phyloP scores from a whole-genome alignment of 37 sponge, comb jelly and placozoan species.

The Chondrosia reniformis region DNA sequence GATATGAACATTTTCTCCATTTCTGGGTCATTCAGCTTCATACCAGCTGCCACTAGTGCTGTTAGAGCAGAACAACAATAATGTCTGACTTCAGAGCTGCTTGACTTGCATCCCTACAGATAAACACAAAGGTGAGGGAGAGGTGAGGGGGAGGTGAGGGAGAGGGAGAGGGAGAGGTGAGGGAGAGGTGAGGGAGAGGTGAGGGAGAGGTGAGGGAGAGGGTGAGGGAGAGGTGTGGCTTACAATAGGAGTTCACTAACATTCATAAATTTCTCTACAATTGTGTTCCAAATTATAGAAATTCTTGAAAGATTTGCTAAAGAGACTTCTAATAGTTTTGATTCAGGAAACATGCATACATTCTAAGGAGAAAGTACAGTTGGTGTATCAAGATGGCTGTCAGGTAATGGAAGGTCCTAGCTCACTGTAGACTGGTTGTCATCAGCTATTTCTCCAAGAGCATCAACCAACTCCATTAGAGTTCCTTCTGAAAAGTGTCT shows the following conservation, averaged over 20 bases:
- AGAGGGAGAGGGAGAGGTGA: no score
- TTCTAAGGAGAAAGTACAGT: conserved; percentile 39
- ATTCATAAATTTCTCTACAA: conserved; percentile 56
- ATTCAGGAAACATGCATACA: conserved; percentile 59
- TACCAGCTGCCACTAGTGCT: not conserved
- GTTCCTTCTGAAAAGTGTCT: conserved; percentile 52
- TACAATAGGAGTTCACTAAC: no score
- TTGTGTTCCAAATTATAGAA: conserved; percentile 59
- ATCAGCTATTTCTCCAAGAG: conserved; percentile 61
- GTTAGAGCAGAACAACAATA: conserved; percentile 10
- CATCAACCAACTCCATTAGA: conserved; percentile 43
- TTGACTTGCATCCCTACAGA: not conserved
- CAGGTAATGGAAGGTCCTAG: not conserved
- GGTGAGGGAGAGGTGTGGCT: not conserved
- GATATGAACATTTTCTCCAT: not conserved
- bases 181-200: not conserved
- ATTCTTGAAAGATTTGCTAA: conserved; percentile 49
- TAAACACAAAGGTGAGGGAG: no score
- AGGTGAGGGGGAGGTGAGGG: no score
- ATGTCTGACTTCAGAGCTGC: not conserved
- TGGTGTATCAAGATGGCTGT: not conserved
- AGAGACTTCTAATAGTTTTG: conserved; percentile 66
- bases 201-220: no score
- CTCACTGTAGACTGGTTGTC: conserved; percentile 19
- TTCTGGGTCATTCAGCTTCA: not conserved